phyloP scores from a whole-genome alignment of 2,797 vertebrate genomes.

The Lindbergichthys nudifrons region DNA sequence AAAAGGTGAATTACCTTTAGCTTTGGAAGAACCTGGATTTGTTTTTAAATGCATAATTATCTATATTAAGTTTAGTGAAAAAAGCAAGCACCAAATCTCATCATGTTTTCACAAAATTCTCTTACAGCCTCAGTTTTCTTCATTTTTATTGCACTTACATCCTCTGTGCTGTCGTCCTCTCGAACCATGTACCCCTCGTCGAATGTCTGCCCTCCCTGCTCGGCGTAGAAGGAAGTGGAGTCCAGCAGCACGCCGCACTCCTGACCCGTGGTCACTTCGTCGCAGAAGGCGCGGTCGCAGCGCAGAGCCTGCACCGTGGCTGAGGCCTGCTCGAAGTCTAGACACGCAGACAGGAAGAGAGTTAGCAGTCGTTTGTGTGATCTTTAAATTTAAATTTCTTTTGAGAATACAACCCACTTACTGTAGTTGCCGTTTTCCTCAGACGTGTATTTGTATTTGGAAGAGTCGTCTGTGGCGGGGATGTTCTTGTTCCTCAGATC shows the following conservation, averaged over 20 bases:
- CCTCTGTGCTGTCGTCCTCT: conserved; percentile 89
- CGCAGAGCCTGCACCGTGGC: conserved; percentile 92
- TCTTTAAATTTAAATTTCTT: no score
- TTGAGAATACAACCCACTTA: conserved; percentile 53
- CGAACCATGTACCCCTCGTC: conserved; percentile 95
- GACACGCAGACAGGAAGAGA: not conserved
- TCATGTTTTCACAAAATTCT: not conserved
- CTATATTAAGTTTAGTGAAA: not conserved
- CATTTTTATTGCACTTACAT: conserved; percentile 83
- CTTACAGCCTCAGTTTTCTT: not conserved
- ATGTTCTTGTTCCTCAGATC: conserved; percentile 89
- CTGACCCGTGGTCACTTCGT: conserved; percentile 92
- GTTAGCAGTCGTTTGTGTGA: not conserved
- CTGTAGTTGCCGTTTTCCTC: conserved; percentile 87
- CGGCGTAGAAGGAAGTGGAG: conserved; percentile 95
- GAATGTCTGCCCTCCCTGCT: conserved; percentile 97
- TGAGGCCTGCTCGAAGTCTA: conserved; percentile 84
- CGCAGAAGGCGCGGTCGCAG: conserved; percentile 91
- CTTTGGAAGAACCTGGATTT: not conserved
- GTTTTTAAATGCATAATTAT: not conserved
- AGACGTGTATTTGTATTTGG: conserved; percentile 90
- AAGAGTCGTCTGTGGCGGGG: conserved; percentile 88
- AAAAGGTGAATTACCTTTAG: not conserved
- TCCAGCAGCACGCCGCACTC: conserved; percentile 96
- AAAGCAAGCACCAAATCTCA: not conserved